phyloP scores from a whole-genome alignment of 2,888 invertebrate species.

The Cosmopolites sordidus region DNA sequence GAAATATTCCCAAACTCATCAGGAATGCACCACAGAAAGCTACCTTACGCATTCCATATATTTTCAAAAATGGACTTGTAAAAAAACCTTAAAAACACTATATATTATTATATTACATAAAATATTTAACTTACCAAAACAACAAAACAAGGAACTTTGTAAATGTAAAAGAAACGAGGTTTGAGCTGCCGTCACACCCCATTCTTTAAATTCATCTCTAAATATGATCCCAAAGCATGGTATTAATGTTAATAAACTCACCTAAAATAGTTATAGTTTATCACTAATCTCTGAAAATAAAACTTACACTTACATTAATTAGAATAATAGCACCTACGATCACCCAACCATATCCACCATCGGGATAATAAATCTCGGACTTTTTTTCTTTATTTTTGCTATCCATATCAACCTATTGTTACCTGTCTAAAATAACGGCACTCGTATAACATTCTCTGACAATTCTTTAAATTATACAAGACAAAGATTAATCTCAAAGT shows the following conservation, averaged over 20 bases:
- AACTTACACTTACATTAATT: slow-evolving; percentile 45
- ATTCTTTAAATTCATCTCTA: slow-evolving; percentile 41
- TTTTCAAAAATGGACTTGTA: slow-evolving; percentile 48
- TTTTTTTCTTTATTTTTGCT: slow-evolving; percentile 9
- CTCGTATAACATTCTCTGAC: no score
- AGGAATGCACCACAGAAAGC: slow-evolving; percentile 45
- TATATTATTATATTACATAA: no score
- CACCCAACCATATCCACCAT: slow-evolving; percentile 54
- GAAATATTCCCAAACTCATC: slow-evolving; percentile 46
- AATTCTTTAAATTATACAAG: no score
- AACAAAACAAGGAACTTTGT: slow-evolving; percentile 46
- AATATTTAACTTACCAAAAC: slow-evolving; percentile 39
- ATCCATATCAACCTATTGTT: no score
- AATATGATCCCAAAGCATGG: slow-evolving; percentile 50
- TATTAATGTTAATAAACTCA: slow-evolving; percentile 44
- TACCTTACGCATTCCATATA: slow-evolving; percentile 46
- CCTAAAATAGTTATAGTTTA: slow-evolving; percentile 35
- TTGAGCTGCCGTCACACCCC: slow-evolving; percentile 45
- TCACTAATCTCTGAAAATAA: not conserved
- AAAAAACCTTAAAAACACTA: slow-evolving; percentile 46
- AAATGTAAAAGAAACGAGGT: slow-evolving; percentile 48
- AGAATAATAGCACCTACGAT: slow-evolving; percentile 47
- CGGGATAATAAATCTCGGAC: slow-evolving; percentile 38
- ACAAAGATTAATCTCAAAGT: no score
- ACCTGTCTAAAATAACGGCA: no score